These are phyloP conservation scores for Eudemis profundana DNA, from an alignment of 2,888 invertebrate species.

Conservation along the genomic window DNA sequence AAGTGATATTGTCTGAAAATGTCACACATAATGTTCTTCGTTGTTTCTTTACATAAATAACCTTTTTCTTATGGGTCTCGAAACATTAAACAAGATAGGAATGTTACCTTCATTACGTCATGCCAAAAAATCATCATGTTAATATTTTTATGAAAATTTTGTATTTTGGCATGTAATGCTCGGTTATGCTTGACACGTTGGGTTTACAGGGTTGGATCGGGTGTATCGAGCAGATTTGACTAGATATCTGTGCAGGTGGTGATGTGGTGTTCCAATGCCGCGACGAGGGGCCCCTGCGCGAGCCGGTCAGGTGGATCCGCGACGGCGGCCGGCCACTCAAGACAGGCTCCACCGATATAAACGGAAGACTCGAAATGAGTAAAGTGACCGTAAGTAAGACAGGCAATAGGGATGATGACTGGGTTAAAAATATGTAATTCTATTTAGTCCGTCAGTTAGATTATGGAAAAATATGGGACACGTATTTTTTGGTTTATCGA, in stretches of 20 bases:
- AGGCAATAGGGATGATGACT: too few species aligned
- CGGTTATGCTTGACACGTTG: constrained; percentile 12
- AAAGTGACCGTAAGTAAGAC: constrained; percentile 87
- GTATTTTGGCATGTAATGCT: neutral
- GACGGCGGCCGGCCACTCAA: constrained; percentile 90
- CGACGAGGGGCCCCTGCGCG: constrained; percentile 93
- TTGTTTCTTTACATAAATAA: too few species aligned
- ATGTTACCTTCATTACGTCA: neutral
- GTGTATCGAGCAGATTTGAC: constrained; percentile 13
- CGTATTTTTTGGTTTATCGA: too few species aligned
- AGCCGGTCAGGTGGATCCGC: constrained; percentile 90
- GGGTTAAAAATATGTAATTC: too few species aligned
- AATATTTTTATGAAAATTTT: neutral
- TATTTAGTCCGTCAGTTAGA: too few species aligned
- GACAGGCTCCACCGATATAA: constrained; percentile 88
- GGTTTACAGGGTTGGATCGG: constrained; percentile 15
- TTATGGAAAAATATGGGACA: too few species aligned
- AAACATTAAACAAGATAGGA: too few species aligned
- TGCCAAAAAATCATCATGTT: neutral
- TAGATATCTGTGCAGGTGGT: constrained; percentile 86
- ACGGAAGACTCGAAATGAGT: constrained; percentile 94
- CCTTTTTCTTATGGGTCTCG: too few species aligned
- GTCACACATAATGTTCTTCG: too few species aligned
- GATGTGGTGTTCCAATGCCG: constrained; percentile 97
- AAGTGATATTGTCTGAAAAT: too few species aligned